phyloP scores from a whole-genome alignment of 1,140 invertebrate species.

The Aricia agestis region DNA sequence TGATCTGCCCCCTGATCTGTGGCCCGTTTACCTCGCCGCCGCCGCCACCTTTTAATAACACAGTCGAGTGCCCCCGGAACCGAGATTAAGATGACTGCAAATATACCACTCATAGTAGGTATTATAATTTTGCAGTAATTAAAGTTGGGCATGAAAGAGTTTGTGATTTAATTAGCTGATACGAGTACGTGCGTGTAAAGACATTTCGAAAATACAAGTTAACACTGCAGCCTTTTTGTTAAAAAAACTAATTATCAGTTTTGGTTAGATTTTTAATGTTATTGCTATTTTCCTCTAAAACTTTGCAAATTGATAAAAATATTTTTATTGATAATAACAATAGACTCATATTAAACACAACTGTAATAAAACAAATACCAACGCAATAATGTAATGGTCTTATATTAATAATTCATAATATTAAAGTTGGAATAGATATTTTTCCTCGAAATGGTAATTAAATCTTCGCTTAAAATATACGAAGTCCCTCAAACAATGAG shows the following conservation, averaged over 20 bases:
- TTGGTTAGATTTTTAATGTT: too few species aligned
- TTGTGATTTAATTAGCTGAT: too few species aligned
- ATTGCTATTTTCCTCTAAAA: too few species aligned
- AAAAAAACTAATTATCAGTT: too few species aligned
- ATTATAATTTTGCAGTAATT: constrained; percentile 24
- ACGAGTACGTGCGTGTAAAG: too few species aligned
- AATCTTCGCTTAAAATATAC: background rate
- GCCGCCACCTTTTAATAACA: constrained; percentile 72
- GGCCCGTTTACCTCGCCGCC: constrained; percentile 38
- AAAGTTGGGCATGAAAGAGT: background rate
- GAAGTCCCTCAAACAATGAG: constrained; percentile 4
- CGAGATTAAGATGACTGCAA: constrained; percentile 64
- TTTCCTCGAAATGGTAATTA: constrained; percentile 3
- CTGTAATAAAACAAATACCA: too few species aligned
- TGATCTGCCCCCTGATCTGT: constrained; percentile 50
- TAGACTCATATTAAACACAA: too few species aligned
- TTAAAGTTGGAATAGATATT: background rate
- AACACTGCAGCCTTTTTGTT: too few species aligned
- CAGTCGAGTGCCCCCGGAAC: constrained; percentile 64
- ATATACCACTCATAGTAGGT: constrained; percentile 48
- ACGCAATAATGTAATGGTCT: too few species aligned
- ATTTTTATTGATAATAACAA: too few species aligned
- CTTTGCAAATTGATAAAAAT: too few species aligned
- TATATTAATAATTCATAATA: background rate
- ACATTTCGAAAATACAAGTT: too few species aligned